Evolutionary conservation across 2,113 vertebrate genomes (phyloP), one percentile per base, ranked within the genome.

Genomic region (Phodopus roborovskii): DNA sequence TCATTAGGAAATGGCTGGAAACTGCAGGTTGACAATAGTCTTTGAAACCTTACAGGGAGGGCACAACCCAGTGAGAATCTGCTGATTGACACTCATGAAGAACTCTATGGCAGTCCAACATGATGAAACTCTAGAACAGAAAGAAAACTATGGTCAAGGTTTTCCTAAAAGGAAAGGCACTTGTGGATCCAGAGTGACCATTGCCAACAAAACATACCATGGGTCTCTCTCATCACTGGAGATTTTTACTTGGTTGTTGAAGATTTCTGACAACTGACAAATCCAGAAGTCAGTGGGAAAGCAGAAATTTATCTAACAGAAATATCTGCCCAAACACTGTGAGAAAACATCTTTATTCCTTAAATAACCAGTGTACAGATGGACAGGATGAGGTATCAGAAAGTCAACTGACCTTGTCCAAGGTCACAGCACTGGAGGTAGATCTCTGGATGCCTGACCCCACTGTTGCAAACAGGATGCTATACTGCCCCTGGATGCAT

Each of bases 361-460:
- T 85, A 92, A 92, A 95, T 85, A 88, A 64, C 26, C 20, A 33
- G n/a, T 16, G 13, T n/a, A 42, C 48, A 82, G 22, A 20, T 73
- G 13, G 75, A 95, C 7, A 92, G 1, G n/a, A 26, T 36, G 24
- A 30, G 36, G 12, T 26, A 20, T 66, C 33, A 19, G 74, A 26
- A 92, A 88, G 12, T 36, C 39, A 64, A 70, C 6, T 64, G 78
- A 70, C 82, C 68, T 71, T 83, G 15, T 24, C 50, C 90, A 92
- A 84, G 70, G 62, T 87, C 78, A 24, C 56, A 8, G n/a, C 11
- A 20, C 3, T 64, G 33, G 78, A 48, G 45, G 16, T 26, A 36
- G 53, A 3, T 11, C 60, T 92, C 79, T 30, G 28, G 24, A n/a
- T 28, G 0, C 88, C 60, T 48, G 71, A 42, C 33, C 36, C 8